Evolutionary conservation across 2,888 invertebrate genomes (phyloP), one percentile per base, ranked within the genome.

Genomic region (Automeris io): DNA sequence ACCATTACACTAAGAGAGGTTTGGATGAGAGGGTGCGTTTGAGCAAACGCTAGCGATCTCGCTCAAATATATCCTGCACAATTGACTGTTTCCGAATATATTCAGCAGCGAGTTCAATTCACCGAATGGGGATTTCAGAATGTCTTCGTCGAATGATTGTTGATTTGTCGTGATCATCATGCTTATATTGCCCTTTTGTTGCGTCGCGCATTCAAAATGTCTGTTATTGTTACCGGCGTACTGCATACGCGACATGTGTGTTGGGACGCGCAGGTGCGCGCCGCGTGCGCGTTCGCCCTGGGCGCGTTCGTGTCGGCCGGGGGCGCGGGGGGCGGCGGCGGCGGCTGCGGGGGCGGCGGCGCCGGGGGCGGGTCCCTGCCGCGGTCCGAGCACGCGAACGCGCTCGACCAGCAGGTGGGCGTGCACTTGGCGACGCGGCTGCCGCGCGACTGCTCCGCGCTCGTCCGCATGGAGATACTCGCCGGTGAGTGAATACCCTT

Each of bases 201-300:
- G n/a, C n/a, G n/a, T n/a, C n/a, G n/a, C n/a, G n/a, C n/a, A n/a
- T n/a, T n/a, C n/a, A n/a, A n/a, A n/a, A n/a, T n/a, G n/a, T n/a
- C n/a, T n/a, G n/a, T n/a, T n/a, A n/a, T n/a, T n/a, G n/a, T n/a
- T n/a, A n/a, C n/a, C n/a, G n/a, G n/a, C n/a, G n/a, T n/a, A n/a
- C n/a, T n/a, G n/a, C n/a, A n/a, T n/a, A n/a, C n/a, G n/a, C 8
- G 2, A 8, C 7, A 13, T 3, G 29, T 12, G 13, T 7, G 32
- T 11, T 18, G 0, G 21, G 2, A 23, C 16, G 22, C 6, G 21
- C 41, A 93, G 93, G 93, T 95, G 33, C 89, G 99, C 41, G 97
- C 98, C 7, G 95, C 98, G 1, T 94, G 95, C 32, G 97, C 98
- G 3, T 98, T 93, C 83, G 98, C 99, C 8, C 87, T 99, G 45